These are phyloP conservation scores for Turdus rufiventris DNA, from an alignment of 2,113 vertebrate genomes.

Conservation along the genomic window DNA sequence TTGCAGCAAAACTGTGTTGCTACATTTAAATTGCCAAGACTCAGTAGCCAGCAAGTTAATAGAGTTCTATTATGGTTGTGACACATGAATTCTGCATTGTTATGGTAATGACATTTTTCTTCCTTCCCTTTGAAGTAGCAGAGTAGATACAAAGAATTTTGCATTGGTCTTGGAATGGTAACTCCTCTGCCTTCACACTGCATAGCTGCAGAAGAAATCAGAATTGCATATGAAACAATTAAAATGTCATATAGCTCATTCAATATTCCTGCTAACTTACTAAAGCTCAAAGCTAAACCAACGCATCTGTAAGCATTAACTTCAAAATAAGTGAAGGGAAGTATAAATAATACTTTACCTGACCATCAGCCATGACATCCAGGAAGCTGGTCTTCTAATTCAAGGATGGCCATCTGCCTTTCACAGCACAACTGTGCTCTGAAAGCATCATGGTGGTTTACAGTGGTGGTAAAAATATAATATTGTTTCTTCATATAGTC, in stretches of 20 bases:
- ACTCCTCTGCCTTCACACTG: not conserved
- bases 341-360: not conserved
- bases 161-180: not conserved
- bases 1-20: constrained; percentile 33
- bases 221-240: not conserved
- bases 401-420: not conserved
- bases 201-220: not conserved
- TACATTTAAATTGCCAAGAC: constrained; percentile 50
- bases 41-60: constrained; percentile 36
- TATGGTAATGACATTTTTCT: constrained; percentile 45
- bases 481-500: constrained; percentile 44
- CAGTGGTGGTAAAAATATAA: not conserved
- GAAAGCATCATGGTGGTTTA: constrained; percentile 3
- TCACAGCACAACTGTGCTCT: not conserved
- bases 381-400: not conserved
- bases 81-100: constrained; percentile 57
- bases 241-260: not conserved
- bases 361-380: not conserved
- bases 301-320: not conserved
- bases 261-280: not conserved
- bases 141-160: constrained; percentile 48
- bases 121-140: constrained; percentile 29
- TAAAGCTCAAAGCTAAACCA: not conserved
- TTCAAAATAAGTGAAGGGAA: not conserved
- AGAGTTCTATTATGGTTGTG: constrained; percentile 51